A percentile compares a stretch with the other conserved stretches of the same genome.
Evolutionary conservation across 2,797 vertebrate species (phyloP).

Genomic region (Pelobates cultripes): DNA sequence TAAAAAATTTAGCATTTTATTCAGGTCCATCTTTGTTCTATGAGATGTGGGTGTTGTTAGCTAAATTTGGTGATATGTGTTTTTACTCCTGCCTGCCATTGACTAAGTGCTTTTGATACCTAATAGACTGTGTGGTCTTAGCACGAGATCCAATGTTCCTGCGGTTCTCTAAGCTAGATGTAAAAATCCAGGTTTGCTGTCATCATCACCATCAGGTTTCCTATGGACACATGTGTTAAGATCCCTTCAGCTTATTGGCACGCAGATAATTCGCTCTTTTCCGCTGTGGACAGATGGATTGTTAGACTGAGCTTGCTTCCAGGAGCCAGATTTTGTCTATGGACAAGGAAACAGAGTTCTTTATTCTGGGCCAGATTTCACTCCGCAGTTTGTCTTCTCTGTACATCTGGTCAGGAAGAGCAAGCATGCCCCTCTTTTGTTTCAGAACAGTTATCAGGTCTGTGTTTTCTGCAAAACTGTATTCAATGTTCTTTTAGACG

Average conservation of each 20-base stretch:
- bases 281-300: conserved; percentile 46
- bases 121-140: too few species aligned
- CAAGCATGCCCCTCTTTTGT: conserved; percentile 11
- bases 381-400: conserved; percentile 30
- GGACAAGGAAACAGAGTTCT: conserved; percentile 35
- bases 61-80: too few species aligned
- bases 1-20: too few species aligned
- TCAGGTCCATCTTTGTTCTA: too few species aligned
- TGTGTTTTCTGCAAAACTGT: not conserved
- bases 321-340: conserved; percentile 43
- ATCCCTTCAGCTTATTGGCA: conserved; percentile 15
- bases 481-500: not conserved
- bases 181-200: not conserved
- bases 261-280: conserved; percentile 10
- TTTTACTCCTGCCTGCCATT: too few species aligned
- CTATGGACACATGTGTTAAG: not conserved
- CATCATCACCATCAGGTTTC: not conserved
- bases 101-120: too few species aligned
- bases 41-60: too few species aligned
- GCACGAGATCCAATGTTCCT: too few species aligned
- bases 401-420: conserved; percentile 37
- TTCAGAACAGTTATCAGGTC: conserved; percentile 19
- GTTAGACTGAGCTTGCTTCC: conserved; percentile 44
- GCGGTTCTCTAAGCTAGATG: too few species aligned
- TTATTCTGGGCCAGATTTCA: conserved; percentile 45